phyloP scores from a whole-genome alignment of 2,113 vertebrate genomes.

The Lanius ludovicianus region DNA sequence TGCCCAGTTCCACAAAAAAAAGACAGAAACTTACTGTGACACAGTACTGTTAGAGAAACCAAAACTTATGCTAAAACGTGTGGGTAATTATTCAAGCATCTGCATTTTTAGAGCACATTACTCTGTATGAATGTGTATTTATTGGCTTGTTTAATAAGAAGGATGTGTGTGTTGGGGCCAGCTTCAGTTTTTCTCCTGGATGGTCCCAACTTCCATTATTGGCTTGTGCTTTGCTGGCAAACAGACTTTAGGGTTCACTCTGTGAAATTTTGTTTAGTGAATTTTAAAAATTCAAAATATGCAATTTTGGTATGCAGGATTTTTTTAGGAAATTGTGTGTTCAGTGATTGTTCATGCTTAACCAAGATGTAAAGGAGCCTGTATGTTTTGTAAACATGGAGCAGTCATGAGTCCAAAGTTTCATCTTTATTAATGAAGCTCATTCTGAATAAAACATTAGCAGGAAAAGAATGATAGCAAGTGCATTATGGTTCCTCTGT shows the following conservation, averaged over 20 bases:
- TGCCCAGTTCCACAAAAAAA: not conserved
- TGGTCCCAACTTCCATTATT: constrained; percentile 5
- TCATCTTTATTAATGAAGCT: constrained; percentile 64
- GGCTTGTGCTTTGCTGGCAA: constrained; percentile 55
- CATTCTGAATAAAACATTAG: constrained; percentile 56
- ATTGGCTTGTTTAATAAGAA: constrained; percentile 25
- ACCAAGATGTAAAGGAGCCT: constrained; percentile 46
- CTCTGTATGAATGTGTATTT: constrained; percentile 18
- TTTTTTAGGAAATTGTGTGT: constrained; percentile 47
- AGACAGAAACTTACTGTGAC: not conserved
- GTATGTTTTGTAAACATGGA: constrained; percentile 71
- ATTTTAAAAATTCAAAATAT: constrained; percentile 61
- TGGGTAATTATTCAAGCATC: not conserved
- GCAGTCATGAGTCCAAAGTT: constrained; percentile 67
- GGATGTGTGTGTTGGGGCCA: not conserved
- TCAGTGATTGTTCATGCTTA: constrained; percentile 36
- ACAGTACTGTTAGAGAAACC: not conserved
- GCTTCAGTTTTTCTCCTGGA: not conserved
- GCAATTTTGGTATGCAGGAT: constrained; percentile 31
- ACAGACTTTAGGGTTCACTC: constrained; percentile 51
- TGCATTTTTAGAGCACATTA: constrained; percentile 41
- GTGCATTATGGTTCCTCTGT: constrained; percentile 4
- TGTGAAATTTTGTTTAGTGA: constrained; percentile 35
- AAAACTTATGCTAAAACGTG: not conserved
- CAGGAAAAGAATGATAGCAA: constrained; percentile 49